Percentiles rank a stretch among this genome's conserved stretches.
Evolutionary conservation across 1,140 invertebrate genomes (phyloP).

Genomic region (Holcopasites calliopsidis): DNA sequence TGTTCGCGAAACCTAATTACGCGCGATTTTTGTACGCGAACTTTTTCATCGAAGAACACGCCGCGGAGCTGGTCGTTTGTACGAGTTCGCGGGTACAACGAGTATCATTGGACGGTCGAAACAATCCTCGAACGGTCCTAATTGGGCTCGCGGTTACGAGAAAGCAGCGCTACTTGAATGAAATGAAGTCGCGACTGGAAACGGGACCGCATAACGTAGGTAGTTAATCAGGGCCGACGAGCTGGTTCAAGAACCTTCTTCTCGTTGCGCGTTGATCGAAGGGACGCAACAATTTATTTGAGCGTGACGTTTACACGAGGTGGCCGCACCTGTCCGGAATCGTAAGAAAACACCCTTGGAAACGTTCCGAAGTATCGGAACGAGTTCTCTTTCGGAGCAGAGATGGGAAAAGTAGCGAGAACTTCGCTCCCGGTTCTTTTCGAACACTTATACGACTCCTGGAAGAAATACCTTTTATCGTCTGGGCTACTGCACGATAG

Average conservation of each 20-base stretch:
- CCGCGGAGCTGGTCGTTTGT: background rate
- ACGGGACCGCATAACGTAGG: constrained; percentile 18
- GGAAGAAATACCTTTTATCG: constrained; percentile 7
- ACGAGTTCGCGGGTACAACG: background rate
- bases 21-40: background rate
- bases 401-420: background rate
- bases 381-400: background rate
- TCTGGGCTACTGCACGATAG: background rate
- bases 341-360: background rate
- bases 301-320: background rate
- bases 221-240: constrained; percentile 6
- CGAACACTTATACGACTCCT: background rate
- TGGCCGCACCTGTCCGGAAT: background rate
- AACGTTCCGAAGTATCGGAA: background rate
- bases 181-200: background rate
- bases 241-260: background rate
- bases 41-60: background rate
- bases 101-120: constrained; percentile 27
- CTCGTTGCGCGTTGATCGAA: background rate
- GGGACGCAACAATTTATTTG: background rate
- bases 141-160: constrained; percentile 24
- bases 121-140: constrained; percentile 36
- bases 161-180: constrained; percentile 24
- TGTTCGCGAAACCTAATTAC: background rate
- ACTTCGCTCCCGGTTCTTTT: background rate